These are phyloP conservation scores for Encarsia formosa DNA, from an alignment of 2,888 invertebrate genomes.

Conservation along the genomic window DNA sequence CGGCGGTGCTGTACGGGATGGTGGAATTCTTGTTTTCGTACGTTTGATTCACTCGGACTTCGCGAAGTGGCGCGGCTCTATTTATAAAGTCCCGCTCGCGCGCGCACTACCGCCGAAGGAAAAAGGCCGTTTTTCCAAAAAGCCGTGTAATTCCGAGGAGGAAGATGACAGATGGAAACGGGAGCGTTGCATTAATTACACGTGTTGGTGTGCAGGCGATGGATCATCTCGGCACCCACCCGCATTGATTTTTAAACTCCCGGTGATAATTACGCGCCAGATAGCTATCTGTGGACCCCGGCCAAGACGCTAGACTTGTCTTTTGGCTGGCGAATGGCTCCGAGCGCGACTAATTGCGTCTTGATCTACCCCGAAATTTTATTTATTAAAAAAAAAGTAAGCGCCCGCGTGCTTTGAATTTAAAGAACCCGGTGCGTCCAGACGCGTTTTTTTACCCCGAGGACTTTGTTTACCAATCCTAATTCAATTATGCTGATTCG, in stretches of 20 bases:
- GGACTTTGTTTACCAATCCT: background rate
- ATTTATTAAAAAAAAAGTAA: too few relatives aligned
- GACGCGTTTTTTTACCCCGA: background rate
- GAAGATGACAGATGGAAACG: slow-evolving; percentile 14
- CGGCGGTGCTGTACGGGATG: background rate
- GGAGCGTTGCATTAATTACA: slow-evolving; percentile 41
- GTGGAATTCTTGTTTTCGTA: too few relatives aligned
- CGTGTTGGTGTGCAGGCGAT: slow-evolving; percentile 27
- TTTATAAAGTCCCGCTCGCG: background rate
- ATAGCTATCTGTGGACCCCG: too few relatives aligned
- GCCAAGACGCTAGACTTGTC: background rate
- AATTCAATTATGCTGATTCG: slow-evolving; percentile 14
- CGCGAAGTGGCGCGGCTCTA: background rate
- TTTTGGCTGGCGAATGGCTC: too few relatives aligned
- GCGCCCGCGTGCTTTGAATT: background rate
- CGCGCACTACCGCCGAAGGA: too few relatives aligned
- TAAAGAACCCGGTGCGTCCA: background rate
- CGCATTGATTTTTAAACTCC: too few relatives aligned
- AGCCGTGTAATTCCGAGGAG: too few relatives aligned
- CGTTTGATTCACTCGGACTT: background rate
- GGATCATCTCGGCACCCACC: slow-evolving; percentile 31
- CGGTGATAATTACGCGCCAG: background rate
- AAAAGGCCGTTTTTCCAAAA: too few relatives aligned
- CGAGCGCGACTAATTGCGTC: too few relatives aligned
- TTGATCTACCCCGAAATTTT: too few relatives aligned